These are phyloP conservation scores for Myzus persicae DNA, from an alignment of 1,140 invertebrate species.

Conservation along the genomic window DNA sequence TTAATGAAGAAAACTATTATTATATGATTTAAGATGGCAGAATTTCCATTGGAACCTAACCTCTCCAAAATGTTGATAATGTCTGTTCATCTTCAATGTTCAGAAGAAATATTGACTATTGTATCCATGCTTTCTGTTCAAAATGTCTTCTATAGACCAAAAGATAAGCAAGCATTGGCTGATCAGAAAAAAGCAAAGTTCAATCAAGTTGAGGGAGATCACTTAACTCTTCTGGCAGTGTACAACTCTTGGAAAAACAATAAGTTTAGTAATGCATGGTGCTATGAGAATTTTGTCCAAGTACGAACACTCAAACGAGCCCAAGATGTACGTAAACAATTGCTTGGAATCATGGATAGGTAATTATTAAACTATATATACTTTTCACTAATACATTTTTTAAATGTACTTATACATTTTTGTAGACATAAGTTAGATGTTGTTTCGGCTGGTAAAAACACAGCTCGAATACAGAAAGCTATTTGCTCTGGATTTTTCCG, in stretches of 20 bases:
- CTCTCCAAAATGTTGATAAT: conserved; percentile 99
- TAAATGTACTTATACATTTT: conserved; percentile 55
- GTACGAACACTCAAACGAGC: conserved; percentile 95
- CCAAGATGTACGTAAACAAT: conserved; percentile 97
- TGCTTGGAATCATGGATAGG: conserved; percentile 97
- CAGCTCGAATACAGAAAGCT: conserved; percentile 94
- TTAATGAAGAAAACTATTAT: neutral
- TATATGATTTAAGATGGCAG: conserved; percentile 90
- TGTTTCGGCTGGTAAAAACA: conserved; percentile 94
- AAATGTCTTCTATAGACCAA: conserved; percentile 96
- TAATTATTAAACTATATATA: conserved; percentile 64
- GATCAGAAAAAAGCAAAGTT: conserved; percentile 99
- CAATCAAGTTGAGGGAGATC: conserved; percentile 98
- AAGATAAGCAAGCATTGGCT: conserved; percentile 97
- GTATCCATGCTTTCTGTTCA: conserved; percentile 99
- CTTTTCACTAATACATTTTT: neutral
- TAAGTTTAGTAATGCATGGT: conserved; percentile 99
- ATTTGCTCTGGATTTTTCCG: conserved; percentile 99
- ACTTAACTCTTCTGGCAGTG: conserved; percentile 95
- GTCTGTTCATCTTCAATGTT: conserved; percentile 98
- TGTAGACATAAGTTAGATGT: conserved; percentile 94
- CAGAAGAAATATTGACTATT: conserved; percentile 97
- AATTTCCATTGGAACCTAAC: conserved; percentile 98
- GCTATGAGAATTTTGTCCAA: conserved; percentile 99
- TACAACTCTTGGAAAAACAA: conserved; percentile 99